A percentile compares a stretch with the other conserved stretches of the same genome.
These are phyloP conservation scores for Apodemus sylvaticus DNA, from an alignment of 2,113 vertebrate genomes.

Conservation along the genomic window DNA sequence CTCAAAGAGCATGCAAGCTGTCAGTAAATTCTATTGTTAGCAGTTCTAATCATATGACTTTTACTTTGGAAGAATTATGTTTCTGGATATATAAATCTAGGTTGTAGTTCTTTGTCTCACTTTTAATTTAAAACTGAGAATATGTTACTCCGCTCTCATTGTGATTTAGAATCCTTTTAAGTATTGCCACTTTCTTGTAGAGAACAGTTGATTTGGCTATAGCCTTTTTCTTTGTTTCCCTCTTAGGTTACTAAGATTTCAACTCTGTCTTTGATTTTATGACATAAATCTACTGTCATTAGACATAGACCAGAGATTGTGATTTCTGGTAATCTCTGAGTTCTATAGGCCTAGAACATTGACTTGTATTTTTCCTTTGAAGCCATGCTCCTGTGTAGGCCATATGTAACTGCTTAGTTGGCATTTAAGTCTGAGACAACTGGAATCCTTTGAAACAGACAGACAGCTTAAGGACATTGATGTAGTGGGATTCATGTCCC, in stretches of 20 bases:
- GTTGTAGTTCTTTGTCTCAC: neutral
- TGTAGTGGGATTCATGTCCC: neutral
- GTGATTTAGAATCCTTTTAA: neutral
- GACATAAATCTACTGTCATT: neutral
- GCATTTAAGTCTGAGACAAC: neutral
- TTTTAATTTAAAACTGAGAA: neutral
- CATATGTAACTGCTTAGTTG: neutral
- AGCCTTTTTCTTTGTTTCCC: neutral
- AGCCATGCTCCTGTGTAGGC: neutral
- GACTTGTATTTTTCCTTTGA: neutral
- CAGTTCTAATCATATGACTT: neutral
- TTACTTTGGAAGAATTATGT: neutral
- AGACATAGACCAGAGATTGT: neutral
- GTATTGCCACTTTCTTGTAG: neutral
- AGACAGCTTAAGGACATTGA: neutral
- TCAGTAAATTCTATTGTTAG: neutral
- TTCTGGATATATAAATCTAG: neutral
- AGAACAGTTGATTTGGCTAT: neutral
- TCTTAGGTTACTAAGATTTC: neutral
- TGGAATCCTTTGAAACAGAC: no score
- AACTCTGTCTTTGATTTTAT: neutral
- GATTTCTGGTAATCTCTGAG: neutral
- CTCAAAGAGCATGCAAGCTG: neutral
- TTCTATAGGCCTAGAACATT: neutral
- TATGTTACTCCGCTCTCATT: neutral